These are phyloP conservation scores for Arrhamphus sclerolepis DNA, from an alignment of 2,797 vertebrate species.

Conservation along the genomic window DNA sequence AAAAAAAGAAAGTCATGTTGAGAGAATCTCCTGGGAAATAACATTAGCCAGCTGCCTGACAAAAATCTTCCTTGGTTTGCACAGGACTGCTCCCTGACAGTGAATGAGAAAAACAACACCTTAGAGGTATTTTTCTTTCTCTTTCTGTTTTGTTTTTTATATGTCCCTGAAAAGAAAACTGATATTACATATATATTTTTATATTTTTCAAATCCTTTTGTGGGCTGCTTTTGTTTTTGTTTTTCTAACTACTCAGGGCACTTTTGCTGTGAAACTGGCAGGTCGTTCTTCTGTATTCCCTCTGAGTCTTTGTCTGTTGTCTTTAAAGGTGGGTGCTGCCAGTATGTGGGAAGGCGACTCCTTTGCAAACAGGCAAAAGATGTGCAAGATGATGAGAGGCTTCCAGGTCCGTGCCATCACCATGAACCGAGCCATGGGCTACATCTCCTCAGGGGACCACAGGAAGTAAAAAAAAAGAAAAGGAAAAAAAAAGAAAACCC, in stretches of 20 bases:
- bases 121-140: conserved; percentile 58
- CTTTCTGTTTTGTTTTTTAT: conserved; percentile 20
- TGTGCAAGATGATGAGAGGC: conserved; percentile 83
- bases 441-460: conserved; percentile 76
- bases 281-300: neutral
- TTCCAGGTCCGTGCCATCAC: conserved; percentile 84
- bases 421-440: conserved; percentile 83
- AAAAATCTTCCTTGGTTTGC: conserved; percentile 44
- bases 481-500: conserved; percentile 2
- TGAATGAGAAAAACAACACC: conserved; percentile 2
- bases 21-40: conserved; percentile 56
- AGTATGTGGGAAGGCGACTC: conserved; percentile 11
- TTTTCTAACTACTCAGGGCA: neutral
- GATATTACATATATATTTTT: neutral
- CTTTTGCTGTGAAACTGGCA: neutral
- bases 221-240: neutral
- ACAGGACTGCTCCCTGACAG: conserved; percentile 55
- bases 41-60: conserved; percentile 43
- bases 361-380: conserved; percentile 70
- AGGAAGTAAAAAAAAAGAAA: too few relatives aligned
- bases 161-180: neutral
- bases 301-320: neutral
- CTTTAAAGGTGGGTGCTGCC: conserved; percentile 1
- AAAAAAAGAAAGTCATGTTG: conserved; percentile 7
- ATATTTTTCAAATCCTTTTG: neutral